Conservation (phyloP, 2,888 invertebrate species). For the Plusia festucae region DNA sequence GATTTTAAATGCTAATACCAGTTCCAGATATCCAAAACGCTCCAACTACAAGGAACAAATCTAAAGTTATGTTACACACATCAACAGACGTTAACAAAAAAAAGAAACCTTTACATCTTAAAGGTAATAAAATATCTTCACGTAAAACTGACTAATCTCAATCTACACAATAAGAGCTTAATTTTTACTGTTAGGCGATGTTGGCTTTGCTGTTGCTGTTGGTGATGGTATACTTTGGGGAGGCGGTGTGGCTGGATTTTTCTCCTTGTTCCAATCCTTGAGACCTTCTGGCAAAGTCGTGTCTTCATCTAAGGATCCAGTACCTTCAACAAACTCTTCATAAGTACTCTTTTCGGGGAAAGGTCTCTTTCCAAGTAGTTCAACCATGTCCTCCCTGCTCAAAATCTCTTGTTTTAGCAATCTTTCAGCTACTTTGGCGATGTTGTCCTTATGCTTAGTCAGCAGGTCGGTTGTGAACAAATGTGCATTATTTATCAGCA, state of each 20-base stretch:
- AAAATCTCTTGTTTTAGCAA: constrained; percentile 98
- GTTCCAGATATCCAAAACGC: constrained; percentile 60
- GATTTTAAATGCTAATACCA: constrained; percentile 55
- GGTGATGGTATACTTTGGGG: constrained; percentile 72
- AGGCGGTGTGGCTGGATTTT: constrained; percentile 69
- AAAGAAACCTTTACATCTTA: constrained; percentile 75
- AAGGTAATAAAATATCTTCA: constrained; percentile 81
- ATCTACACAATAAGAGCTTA: constrained; percentile 68
- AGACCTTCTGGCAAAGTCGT: constrained; percentile 98
- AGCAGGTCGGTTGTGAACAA: constrained; percentile 94
- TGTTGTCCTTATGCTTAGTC: constrained; percentile 94
- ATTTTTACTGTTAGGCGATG: constrained; percentile 69
- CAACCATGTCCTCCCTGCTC: constrained; percentile 99
- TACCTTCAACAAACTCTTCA: constrained; percentile 99
- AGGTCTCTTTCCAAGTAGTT: constrained; percentile 97
- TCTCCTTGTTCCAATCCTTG: constrained; percentile 97
- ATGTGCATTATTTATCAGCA: constrained; percentile 91
- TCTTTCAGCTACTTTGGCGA: constrained; percentile 96
- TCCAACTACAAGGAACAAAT: constrained; percentile 61
- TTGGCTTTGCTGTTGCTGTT: background rate
- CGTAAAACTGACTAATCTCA: constrained; percentile 76
- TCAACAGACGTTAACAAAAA: constrained; percentile 69
- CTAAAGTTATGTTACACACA: constrained; percentile 59
- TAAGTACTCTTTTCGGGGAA: constrained; percentile 99
- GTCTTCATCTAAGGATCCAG: constrained; percentile 99